Evolutionary conservation across 1,140 invertebrate species (phyloP).

Genomic region (Drosophila trapezifrons): DNA sequence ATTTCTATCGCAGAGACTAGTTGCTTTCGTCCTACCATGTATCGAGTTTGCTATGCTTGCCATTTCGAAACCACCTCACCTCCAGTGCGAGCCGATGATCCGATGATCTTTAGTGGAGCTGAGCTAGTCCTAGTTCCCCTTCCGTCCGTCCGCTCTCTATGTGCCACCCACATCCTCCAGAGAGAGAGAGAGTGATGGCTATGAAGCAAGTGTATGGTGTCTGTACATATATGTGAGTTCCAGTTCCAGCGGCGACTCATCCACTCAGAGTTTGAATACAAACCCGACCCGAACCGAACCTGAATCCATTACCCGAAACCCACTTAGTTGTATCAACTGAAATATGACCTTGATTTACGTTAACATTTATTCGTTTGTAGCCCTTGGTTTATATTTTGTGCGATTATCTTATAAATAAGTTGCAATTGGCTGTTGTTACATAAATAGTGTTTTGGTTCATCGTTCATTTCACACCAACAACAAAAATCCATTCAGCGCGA

Average conservation of each 20-base stretch:
- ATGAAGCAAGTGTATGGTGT: too few relatives aligned
- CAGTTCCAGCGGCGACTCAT: too few relatives aligned
- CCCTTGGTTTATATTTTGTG: slow-evolving; percentile 45
- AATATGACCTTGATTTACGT: slow-evolving; percentile 35
- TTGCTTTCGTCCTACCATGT: slow-evolving; percentile 60
- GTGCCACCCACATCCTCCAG: too few relatives aligned
- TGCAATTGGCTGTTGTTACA: slow-evolving; percentile 78
- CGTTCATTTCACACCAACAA: slow-evolving; percentile 46
- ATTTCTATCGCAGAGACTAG: slow-evolving; percentile 67
- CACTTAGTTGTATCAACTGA: slow-evolving; percentile 39
- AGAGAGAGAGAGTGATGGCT: too few relatives aligned
- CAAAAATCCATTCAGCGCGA: slow-evolving; percentile 6
- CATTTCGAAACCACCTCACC: slow-evolving; percentile 29
- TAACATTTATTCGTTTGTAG: slow-evolving; percentile 51
- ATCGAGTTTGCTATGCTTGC: slow-evolving; percentile 66
- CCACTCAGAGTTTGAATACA: neutral
- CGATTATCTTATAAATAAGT: slow-evolving; percentile 60
- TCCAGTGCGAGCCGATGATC: neutral
- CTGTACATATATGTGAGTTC: too few relatives aligned
- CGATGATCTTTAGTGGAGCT: slow-evolving; percentile 10
- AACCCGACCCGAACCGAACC: neutral
- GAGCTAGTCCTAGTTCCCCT: slow-evolving; percentile 2
- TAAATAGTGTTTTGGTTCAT: slow-evolving; percentile 59
- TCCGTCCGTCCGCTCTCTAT: neutral
- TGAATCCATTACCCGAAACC: neutral